A percentile compares a stretch with the other conserved stretches of the same genome.
Evolutionary conservation across 2,888 invertebrate species (phyloP).

Genomic region (Neoscelio sp.): DNA sequence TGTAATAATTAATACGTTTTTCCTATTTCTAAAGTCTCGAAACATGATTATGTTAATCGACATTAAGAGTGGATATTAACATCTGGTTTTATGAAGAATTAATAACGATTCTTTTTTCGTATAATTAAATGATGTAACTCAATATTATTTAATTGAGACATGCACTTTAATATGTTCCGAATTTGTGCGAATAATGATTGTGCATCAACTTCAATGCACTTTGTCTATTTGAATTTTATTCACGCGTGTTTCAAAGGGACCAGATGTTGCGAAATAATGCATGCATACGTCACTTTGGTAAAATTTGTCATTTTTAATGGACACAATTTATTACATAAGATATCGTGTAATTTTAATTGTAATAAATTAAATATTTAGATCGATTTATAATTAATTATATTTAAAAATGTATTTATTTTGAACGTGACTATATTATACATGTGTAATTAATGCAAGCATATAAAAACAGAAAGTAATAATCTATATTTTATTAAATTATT

Average conservation of each 20-base stretch:
- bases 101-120: slow-evolving; percentile 2
- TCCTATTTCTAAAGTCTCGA: too few relatives aligned
- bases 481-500: too few relatives aligned
- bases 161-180: slow-evolving; percentile 32
- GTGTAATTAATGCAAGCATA: too few relatives aligned
- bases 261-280: slow-evolving; percentile 26
- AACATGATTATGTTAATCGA: too few relatives aligned
- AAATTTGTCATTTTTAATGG: slow-evolving; percentile 45
- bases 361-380: too few relatives aligned
- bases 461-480: too few relatives aligned
- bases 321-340: slow-evolving; percentile 23
- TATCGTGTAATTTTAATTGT: slow-evolving; percentile 9
- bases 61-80: too few relatives aligned
- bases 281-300: slow-evolving; percentile 14
- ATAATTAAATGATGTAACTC: slow-evolving; percentile 31
- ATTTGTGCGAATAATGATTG: slow-evolving; percentile 35
- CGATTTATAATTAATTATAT: too few relatives aligned
- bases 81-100: too few relatives aligned
- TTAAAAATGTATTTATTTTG: too few relatives aligned
- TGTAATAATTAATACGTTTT: too few relatives aligned
- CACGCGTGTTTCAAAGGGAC: slow-evolving; percentile 32
- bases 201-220: slow-evolving; percentile 36
- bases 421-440: too few relatives aligned
- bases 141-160: slow-evolving; percentile 24
- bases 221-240: slow-evolving; percentile 47